phyloP scores from a whole-genome alignment of 2,888 invertebrate genomes.

The Apocheima hispidaria region DNA sequence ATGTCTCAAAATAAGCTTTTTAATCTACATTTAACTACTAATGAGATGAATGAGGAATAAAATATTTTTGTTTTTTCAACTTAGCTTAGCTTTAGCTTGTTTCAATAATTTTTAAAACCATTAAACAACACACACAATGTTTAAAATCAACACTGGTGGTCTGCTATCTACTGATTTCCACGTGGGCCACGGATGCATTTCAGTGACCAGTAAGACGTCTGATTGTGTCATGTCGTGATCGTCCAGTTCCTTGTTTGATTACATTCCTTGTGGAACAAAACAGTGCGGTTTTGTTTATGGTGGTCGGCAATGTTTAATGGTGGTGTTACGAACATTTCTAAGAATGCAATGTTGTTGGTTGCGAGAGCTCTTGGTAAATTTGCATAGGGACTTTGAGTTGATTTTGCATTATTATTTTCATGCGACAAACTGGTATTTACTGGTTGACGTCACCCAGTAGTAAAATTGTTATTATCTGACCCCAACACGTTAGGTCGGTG shows the following conservation, averaged over 20 bases:
- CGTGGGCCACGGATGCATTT: conserved; percentile 15
- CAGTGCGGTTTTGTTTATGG: conserved; percentile 31
- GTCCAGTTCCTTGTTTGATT: conserved; percentile 36
- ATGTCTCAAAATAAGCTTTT: too few relatives aligned
- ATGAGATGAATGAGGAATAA: too few relatives aligned
- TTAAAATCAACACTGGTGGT: conserved; percentile 1
- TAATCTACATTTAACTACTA: too few relatives aligned
- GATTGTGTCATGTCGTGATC: conserved; percentile 28
- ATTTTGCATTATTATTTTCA: neutral
- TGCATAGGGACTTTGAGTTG: neutral
- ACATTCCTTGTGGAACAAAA: conserved; percentile 42
- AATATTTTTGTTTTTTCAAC: too few relatives aligned
- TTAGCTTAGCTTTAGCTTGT: too few relatives aligned
- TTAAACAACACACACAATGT: too few relatives aligned
- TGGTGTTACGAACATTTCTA: conserved; percentile 7
- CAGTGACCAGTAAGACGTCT: conserved; percentile 9
- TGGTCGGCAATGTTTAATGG: conserved; percentile 25
- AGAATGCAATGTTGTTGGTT: conserved; percentile 12
- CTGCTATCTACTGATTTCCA: conserved; percentile 9
- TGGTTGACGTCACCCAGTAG: too few relatives aligned
- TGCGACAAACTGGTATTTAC: neutral
- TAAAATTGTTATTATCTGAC: too few relatives aligned
- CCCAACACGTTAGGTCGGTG: too few relatives aligned
- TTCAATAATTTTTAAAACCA: too few relatives aligned
- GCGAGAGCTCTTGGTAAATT: conserved; percentile 2